Evolutionary conservation across 1,140 invertebrate genomes (phyloP).

Genomic region (Drosophila simulans): DNA sequence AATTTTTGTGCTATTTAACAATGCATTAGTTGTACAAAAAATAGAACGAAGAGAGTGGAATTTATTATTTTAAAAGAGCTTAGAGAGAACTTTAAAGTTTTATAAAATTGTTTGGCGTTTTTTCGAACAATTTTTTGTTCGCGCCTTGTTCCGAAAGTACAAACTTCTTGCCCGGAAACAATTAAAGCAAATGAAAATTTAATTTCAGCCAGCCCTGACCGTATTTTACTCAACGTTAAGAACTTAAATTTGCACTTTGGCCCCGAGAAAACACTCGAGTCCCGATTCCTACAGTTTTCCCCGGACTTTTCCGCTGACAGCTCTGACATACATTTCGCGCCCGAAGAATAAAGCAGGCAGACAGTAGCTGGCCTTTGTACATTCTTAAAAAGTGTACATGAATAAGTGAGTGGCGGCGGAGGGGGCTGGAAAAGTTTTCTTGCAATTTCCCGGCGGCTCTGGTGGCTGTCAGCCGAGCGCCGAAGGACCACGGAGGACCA

Average conservation of each 20-base stretch:
- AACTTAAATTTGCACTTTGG: conserved; percentile 28
- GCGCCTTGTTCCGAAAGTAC: background rate
- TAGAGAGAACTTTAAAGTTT: background rate
- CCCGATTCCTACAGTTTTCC: background rate
- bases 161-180: conserved; percentile 19
- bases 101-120: background rate
- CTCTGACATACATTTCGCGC: conserved; percentile 40
- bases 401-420: conserved; percentile 17
- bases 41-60: background rate
- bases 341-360: conserved; percentile 40
- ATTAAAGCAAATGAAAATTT: conserved; percentile 38
- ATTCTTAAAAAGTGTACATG: conserved; percentile 54
- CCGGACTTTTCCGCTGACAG: conserved; percentile 23
- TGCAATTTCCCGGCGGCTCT: conserved; percentile 30
- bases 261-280: conserved; percentile 15
- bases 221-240: conserved; percentile 30
- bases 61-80: background rate
- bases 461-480: conserved; percentile 25
- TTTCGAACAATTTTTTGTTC: background rate
- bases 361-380: conserved; percentile 37
- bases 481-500: conserved; percentile 16
- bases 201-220: conserved; percentile 12
- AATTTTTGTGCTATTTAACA: background rate
- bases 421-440: conserved; percentile 33
- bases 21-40: too few relatives aligned